Conservation (phyloP, 2,797 vertebrate genomes). For the Tympanoctomys barrerae region DNA sequence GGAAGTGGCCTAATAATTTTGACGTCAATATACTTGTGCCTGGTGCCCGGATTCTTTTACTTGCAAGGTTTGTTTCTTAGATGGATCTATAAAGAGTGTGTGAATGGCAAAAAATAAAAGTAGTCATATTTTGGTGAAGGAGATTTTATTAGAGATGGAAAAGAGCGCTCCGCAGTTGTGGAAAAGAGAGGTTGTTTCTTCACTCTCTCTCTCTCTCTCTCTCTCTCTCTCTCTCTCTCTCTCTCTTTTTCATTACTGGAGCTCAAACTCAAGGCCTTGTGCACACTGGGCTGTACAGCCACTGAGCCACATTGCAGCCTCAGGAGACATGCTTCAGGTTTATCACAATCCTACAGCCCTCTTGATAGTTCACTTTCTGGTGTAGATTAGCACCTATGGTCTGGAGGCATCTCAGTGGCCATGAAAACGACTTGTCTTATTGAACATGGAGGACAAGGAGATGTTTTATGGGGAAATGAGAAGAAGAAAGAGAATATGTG, state of each 20-base stretch:
- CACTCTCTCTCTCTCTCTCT: no score
- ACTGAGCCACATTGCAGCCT: neutral
- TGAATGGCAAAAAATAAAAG: slow-evolving; percentile 2
- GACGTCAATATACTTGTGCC: neutral
- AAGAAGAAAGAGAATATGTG: neutral
- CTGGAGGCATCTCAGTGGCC: neutral
- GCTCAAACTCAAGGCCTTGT: neutral
- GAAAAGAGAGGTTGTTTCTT: neutral
- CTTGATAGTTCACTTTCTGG: neutral
- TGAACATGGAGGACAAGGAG: neutral
- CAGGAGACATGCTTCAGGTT: neutral
- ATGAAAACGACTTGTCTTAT: no score
- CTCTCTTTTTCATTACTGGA: no score
- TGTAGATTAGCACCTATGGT: neutral
- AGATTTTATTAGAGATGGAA: neutral
- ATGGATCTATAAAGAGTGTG: neutral
- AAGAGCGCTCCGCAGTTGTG: neutral
- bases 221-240: no score
- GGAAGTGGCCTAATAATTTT: neutral
- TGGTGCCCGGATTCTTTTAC: neutral
- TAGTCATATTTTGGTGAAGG: neutral
- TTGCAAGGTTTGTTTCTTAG: neutral
- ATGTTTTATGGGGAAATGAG: neutral
- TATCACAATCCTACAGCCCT: neutral
- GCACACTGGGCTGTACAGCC: neutral